Conservation (phyloP, 2,797 vertebrate species). For the Takifugu ocellatus region DNA sequence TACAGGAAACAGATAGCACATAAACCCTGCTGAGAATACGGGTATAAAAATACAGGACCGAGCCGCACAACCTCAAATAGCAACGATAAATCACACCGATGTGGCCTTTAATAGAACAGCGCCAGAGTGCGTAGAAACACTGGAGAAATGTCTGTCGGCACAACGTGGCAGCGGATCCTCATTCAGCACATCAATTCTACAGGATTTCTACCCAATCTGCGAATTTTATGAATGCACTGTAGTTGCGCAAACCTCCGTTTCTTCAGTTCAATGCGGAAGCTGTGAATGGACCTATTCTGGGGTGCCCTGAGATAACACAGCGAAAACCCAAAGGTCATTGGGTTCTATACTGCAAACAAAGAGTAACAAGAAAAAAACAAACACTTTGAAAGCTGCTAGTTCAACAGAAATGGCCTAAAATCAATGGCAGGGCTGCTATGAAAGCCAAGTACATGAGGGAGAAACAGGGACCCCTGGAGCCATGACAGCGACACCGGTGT, state of each 20-base stretch:
- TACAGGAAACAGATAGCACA: constrained; percentile 6
- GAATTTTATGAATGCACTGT: constrained; percentile 51
- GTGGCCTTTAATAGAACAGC: constrained; percentile 48
- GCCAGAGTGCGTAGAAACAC: constrained; percentile 11
- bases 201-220: constrained; percentile 6
- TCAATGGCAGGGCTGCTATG: constrained; percentile 19
- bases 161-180: constrained; percentile 9
- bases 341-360: constrained; percentile 10
- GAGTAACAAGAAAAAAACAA: constrained; percentile 1
- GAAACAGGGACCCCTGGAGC: constrained; percentile 34
- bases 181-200: constrained; percentile 4
- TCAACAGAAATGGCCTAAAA: background rate
- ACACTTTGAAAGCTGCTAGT: constrained; percentile 31
- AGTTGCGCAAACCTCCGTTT: constrained; percentile 45
- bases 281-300: constrained; percentile 69
- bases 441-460: constrained; percentile 25
- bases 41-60: constrained; percentile 18
- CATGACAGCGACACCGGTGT: constrained; percentile 24
- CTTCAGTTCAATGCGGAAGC: constrained; percentile 50
- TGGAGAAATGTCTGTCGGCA: constrained; percentile 21
- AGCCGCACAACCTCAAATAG: constrained; percentile 28
- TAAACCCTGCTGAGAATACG: constrained; percentile 13
- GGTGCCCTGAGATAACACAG: constrained; percentile 50
- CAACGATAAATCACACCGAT: constrained; percentile 47
- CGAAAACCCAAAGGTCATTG: constrained; percentile 41